Evolutionary conservation across 2,888 invertebrate species (phyloP), one percentile per base, ranked within the genome.

Genomic region (Ectemnius cavifrons): DNA sequence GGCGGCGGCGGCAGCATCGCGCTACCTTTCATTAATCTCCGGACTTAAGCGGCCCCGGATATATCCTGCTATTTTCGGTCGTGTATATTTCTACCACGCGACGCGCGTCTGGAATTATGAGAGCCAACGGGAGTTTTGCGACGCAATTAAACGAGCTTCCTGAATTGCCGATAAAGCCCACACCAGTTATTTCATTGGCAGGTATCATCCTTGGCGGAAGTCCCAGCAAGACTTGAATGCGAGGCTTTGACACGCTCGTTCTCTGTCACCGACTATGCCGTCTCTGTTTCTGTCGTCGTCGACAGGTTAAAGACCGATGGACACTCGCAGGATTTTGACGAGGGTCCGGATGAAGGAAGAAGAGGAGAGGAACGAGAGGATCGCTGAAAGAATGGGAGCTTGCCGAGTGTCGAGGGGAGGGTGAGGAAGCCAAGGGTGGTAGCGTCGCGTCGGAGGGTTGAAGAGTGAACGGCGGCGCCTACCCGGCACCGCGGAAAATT

Each of bases 401-500:
- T 4, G 16, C 47, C 13, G 56, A 11, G 47, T n/a, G 13, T 47
- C 47, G 47, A n/a, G n/a, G n/a, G 47, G 47, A 47, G 47, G n/a
- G 47, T 47, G 11, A n/a, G 47, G 13, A 11, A 11, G 47, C 47
- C 47, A 3, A 47, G 47, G 47, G 47, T n/a, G 47, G n/a, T 11
- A 47, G n/a, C 52, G 52, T 57, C 52, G 52, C 52, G n/a, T 47
- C 47, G 47, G 47, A 47, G n/a, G n/a, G n/a, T n/a, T 11, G 47
- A 47, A 61, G 46, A 60, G 59, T 63, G 60, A 46, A 27, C 18
- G 63, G 52, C 45, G 47, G 57, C 28, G 46, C 20, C 45, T 37
- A 18, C n/a, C 49, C n/a, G 58, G 11, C 56, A 57, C 63, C 63
- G 71, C 45, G 73, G 66, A 66, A 83, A 83, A 83, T 83, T 83